A percentile compares a stretch with the other conserved stretches of the same genome.
Evolutionary conservation across 2,888 invertebrate genomes (phyloP).

Genomic region (Liopterus haemorrhoidalis): DNA sequence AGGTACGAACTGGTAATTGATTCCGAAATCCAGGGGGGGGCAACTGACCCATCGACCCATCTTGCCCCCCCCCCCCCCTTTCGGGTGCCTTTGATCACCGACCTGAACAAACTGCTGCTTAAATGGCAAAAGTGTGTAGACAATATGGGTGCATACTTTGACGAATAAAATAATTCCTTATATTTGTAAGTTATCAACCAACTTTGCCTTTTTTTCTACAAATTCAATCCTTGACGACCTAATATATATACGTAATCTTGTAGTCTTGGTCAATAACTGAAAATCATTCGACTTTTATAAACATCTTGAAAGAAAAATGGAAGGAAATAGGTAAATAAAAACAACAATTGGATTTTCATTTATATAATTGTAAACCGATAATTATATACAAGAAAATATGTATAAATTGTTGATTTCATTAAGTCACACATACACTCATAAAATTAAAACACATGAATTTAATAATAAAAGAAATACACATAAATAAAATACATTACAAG

Average conservation of each 20-base stretch:
- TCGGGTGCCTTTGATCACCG: too few relatives aligned
- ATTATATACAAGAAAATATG: conserved; percentile 24
- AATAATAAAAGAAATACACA: conserved; percentile 15
- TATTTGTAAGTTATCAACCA: too few relatives aligned
- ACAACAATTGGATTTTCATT: conserved; percentile 18
- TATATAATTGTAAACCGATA: conserved; percentile 22
- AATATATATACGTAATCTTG: not conserved
- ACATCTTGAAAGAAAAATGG: not conserved
- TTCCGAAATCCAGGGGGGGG: too few relatives aligned
- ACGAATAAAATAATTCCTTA: too few relatives aligned
- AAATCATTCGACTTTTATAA: not conserved
- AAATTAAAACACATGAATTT: conserved; percentile 8
- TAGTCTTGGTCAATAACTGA: not conserved
- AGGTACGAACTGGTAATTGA: too few relatives aligned
- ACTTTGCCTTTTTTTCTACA: too few relatives aligned
- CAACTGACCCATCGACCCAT: too few relatives aligned
- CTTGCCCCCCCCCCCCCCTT: too few relatives aligned
- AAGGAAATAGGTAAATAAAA: not conserved
- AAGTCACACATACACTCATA: conserved; percentile 13
- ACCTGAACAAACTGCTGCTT: too few relatives aligned
- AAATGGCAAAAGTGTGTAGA: too few relatives aligned
- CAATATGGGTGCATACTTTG: too few relatives aligned
- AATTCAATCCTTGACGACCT: too few relatives aligned
- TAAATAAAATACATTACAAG: conserved; percentile 13
- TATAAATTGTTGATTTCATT: conserved; percentile 12